These are phyloP conservation scores for Forbesichthys papilliferus DNA, from an alignment of 2,113 vertebrate genomes.

Conservation along the genomic window DNA sequence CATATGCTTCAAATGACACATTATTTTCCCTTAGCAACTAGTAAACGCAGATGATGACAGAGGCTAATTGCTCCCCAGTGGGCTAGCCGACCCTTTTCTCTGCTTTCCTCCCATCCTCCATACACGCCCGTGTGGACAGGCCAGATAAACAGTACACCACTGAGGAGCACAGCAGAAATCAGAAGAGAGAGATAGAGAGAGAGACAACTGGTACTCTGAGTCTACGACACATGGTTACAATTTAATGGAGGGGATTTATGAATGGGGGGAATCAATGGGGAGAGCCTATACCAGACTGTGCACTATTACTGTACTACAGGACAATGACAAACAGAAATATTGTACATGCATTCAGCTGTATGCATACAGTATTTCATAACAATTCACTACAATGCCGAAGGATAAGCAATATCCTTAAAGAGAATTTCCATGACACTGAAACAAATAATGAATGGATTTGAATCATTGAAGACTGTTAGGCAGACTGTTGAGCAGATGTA, in stretches of 20 bases:
- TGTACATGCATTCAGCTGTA: background rate
- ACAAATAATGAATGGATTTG: slow-evolving; percentile 30
- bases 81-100: slow-evolving; percentile 20
- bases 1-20: slow-evolving; percentile 13
- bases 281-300: too few relatives aligned
- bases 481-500: too few relatives aligned
- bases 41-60: slow-evolving; percentile 44
- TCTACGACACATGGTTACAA: background rate
- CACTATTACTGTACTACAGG: too few relatives aligned
- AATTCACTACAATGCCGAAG: background rate
- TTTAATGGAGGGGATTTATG: too few relatives aligned
- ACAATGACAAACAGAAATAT: background rate
- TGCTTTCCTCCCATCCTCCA: slow-evolving; percentile 37
- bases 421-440: slow-evolving; percentile 5
- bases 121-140: slow-evolving; percentile 29
- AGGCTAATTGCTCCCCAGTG: slow-evolving; percentile 61
- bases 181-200: slow-evolving; percentile 18
- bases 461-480: too few relatives aligned
- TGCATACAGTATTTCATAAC: background rate
- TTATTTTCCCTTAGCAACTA: slow-evolving; percentile 30
- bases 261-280: too few relatives aligned
- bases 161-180: slow-evolving; percentile 22
- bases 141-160: background rate
- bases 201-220: background rate
- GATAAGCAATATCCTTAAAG: background rate